Conservation (phyloP, 2,888 invertebrate species). For the Tubiluchus corallicola region DNA sequence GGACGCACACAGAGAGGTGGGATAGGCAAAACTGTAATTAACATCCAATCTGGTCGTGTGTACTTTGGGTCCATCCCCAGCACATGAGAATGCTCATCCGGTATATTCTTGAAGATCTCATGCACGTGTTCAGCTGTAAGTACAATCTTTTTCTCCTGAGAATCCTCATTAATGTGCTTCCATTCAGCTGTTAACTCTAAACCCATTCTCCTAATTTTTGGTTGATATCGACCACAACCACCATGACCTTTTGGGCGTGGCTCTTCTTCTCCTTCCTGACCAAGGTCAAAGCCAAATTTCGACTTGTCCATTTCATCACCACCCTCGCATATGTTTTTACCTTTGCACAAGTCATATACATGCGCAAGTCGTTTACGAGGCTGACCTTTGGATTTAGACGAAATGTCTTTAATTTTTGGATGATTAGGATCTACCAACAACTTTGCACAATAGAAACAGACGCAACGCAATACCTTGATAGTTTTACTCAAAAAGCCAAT, state of each 20-base stretch:
- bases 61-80: slow-evolving; percentile 90
- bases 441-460: slow-evolving; percentile 97
- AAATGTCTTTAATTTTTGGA: slow-evolving; percentile 79
- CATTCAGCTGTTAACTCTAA: slow-evolving; percentile 91
- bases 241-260: slow-evolving; percentile 49
- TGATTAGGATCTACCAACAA: slow-evolving; percentile 77
- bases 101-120: slow-evolving; percentile 87
- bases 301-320: slow-evolving; percentile 81
- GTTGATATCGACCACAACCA: slow-evolving; percentile 96
- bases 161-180: slow-evolving; percentile 96
- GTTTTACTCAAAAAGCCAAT: slow-evolving; percentile 93
- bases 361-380: slow-evolving; percentile 81
- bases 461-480: slow-evolving; percentile 90
- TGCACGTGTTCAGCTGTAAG: slow-evolving; percentile 88
- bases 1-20: slow-evolving; percentile 90
- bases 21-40: slow-evolving; percentile 87
- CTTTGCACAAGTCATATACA: slow-evolving; percentile 94
- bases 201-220: slow-evolving; percentile 68
- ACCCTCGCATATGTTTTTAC: slow-evolving; percentile 93
- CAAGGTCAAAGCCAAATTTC: slow-evolving; percentile 43
- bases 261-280: slow-evolving; percentile 25
- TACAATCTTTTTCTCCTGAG: slow-evolving; percentile 83
- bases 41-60: slow-evolving; percentile 99
- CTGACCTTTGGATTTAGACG: slow-evolving; percentile 88
- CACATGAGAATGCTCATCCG: slow-evolving; percentile 88